A percentile compares a stretch with the other conserved stretches of the same genome.
phyloP scores from a whole-genome alignment of 2,888 invertebrate genomes.

The Troides oblongomaculatus region DNA sequence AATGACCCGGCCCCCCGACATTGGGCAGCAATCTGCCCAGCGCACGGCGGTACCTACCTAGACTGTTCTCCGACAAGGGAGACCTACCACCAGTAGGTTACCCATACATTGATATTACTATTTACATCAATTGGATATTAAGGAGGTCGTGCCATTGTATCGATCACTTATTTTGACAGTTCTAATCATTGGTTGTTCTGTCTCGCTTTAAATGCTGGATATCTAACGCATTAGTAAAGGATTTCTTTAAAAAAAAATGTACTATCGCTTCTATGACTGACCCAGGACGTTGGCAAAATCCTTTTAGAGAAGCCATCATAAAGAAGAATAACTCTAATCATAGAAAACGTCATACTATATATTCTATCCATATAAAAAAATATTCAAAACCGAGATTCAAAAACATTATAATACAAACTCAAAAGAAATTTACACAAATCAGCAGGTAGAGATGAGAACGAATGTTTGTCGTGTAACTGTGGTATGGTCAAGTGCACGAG shows the following conservation, averaged over 20 bases:
- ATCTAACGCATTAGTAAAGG: too few relatives aligned
- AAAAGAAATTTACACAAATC: slow-evolving; percentile 75
- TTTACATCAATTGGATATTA: background rate
- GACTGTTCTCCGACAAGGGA: too few relatives aligned
- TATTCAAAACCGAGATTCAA: slow-evolving; percentile 41
- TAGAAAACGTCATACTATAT: background rate
- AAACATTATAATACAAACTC: slow-evolving; percentile 50
- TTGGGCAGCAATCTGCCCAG: too few relatives aligned
- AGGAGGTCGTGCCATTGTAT: slow-evolving; percentile 6
- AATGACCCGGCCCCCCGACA: too few relatives aligned
- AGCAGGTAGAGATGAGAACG: slow-evolving; percentile 42
- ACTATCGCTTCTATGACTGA: too few relatives aligned
- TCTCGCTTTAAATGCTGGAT: too few relatives aligned
- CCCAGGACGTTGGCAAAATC: too few relatives aligned
- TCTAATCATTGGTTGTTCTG: background rate
- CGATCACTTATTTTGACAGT: slow-evolving; percentile 20
- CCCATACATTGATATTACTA: too few relatives aligned
- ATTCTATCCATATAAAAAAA: slow-evolving; percentile 16
- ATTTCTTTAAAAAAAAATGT: too few relatives aligned
- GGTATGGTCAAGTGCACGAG: slow-evolving; percentile 69
- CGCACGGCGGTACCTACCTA: too few relatives aligned
- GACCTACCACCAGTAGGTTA: too few relatives aligned
- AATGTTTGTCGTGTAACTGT: slow-evolving; percentile 73
- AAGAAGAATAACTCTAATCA: background rate
- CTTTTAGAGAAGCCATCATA: too few relatives aligned